phyloP scores from a whole-genome alignment of 2,888 invertebrate species.

The Salticus scenicus region DNA sequence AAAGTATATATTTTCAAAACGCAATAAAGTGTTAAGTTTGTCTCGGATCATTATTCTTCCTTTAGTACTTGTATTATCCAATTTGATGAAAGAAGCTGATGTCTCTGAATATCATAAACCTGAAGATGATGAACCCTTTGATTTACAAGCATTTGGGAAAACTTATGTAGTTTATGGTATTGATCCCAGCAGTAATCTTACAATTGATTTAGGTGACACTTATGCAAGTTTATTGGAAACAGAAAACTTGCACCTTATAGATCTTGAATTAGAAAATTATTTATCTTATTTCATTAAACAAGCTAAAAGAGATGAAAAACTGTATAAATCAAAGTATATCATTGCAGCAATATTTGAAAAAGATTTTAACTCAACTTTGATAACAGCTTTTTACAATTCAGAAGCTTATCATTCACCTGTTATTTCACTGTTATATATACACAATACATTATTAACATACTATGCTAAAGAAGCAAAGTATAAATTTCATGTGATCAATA shows the following conservation, averaged over 20 bases:
- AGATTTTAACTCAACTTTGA: conserved; percentile 70
- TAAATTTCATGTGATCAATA: not conserved
- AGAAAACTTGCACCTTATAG: not conserved
- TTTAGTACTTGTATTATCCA: not conserved
- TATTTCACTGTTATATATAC: conserved; percentile 80
- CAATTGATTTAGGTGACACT: not conserved
- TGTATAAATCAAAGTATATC: not conserved
- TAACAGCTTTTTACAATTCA: conserved; percentile 85
- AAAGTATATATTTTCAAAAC: conserved; percentile 3
- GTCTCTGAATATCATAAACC: not conserved
- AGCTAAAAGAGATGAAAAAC: not conserved
- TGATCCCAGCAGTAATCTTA: not conserved
- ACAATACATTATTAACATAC: conserved; percentile 80
- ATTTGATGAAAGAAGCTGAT: not conserved
- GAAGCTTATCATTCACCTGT: conserved; percentile 85
- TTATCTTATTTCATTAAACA: not conserved
- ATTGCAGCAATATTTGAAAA: not conserved
- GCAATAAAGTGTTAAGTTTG: not conserved
- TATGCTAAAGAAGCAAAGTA: conserved; percentile 71
- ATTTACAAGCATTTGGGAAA: not conserved
- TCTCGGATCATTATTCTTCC: conserved; percentile 8
- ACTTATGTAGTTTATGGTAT: not conserved
- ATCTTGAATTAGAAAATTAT: conserved; percentile 11
- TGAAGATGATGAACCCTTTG: not conserved
- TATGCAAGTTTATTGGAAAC: not conserved